phyloP scores from a whole-genome alignment of 2,113 vertebrate genomes.

The Charina bottae region DNA sequence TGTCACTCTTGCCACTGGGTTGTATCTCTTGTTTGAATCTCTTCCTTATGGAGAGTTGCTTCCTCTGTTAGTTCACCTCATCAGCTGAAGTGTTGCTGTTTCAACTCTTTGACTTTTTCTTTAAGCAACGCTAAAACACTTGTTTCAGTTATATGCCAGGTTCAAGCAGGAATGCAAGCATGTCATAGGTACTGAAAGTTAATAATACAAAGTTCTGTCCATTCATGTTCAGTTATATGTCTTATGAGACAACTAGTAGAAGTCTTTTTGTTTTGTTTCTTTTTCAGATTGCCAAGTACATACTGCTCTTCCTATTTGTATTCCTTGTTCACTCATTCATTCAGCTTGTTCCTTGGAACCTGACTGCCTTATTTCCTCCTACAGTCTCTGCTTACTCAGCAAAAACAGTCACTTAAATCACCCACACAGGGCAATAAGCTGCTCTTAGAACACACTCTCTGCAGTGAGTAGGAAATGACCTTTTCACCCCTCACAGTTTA shows the following conservation, averaged over 20 bases:
- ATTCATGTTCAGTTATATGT: neutral
- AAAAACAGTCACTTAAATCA: neutral
- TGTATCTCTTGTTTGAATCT: neutral
- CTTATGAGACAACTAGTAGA: neutral
- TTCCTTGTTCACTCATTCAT: neutral
- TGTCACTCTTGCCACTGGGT: neutral
- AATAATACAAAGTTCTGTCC: neutral
- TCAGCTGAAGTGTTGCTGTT: neutral
- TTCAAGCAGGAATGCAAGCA: neutral
- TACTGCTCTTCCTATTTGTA: neutral
- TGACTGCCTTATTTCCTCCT: neutral
- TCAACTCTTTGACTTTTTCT: neutral
- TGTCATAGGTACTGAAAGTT: neutral
- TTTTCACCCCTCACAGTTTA: neutral
- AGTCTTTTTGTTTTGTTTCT: neutral
- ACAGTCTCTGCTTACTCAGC: neutral
- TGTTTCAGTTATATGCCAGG: neutral
- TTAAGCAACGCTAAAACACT: neutral
- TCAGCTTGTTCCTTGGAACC: neutral
- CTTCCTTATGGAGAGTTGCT: neutral
- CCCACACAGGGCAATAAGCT: neutral
- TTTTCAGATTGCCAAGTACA: neutral
- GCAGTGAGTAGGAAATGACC: neutral
- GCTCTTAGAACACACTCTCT: neutral
- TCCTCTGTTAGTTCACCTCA: neutral